Evolutionary conservation across 35 echinoderm and acorn worm species (phyloP).

Genomic region (Lytechinus pictus): DNA sequence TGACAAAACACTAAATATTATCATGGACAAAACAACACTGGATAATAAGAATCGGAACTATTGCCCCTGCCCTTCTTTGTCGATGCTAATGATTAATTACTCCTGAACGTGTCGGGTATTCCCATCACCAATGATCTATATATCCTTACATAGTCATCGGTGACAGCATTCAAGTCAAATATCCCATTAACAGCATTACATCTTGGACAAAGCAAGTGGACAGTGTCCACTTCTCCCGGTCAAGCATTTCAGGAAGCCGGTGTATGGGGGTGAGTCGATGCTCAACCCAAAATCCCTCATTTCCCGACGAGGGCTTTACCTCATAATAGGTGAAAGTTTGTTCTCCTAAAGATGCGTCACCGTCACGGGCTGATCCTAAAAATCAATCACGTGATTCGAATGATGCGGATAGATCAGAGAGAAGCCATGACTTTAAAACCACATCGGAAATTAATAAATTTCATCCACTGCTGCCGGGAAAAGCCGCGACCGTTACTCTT

Average conservation of each 20-base stretch:
- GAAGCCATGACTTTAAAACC: background rate
- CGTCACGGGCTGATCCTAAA: background rate
- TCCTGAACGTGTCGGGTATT: background rate
- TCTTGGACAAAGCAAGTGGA: background rate
- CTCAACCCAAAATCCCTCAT: background rate
- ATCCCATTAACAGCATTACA: background rate
- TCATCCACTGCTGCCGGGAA: background rate
- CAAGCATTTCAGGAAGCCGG: background rate
- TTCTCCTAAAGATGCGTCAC: background rate
- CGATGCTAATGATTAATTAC: background rate
- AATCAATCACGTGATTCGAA: background rate
- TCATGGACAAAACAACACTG: no score
- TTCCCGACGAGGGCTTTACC: background rate
- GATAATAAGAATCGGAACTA: no score
- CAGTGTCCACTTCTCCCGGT: background rate
- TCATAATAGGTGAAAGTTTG: background rate
- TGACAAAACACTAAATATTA: no score
- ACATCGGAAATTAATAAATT: background rate
- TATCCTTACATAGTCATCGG: background rate
- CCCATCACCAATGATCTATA: background rate
- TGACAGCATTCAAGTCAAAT: background rate
- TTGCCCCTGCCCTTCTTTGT: background rate
- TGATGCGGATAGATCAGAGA: background rate
- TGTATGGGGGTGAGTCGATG: background rate
- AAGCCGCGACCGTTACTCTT: background rate